Conservation (phyloP, 64 coral and sea anemone genomes). For the Actinia equina region DNA sequence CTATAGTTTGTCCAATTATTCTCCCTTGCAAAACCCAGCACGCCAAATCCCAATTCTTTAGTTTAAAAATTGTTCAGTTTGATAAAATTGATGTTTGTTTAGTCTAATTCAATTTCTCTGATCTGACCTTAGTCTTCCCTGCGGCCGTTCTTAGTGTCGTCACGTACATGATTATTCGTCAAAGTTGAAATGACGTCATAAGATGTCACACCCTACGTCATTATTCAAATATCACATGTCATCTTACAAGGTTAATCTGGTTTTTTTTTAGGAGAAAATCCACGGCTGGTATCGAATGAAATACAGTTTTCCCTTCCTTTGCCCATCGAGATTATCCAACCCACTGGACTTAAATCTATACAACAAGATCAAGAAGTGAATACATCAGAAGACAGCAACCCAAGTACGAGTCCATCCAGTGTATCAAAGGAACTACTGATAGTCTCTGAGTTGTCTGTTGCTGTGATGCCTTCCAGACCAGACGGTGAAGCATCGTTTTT, state of each 20-base stretch:
- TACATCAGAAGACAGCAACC: neutral
- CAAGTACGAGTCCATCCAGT: neutral
- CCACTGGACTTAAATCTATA: neutral
- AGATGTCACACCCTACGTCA: too few relatives aligned
- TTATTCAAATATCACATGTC: too few relatives aligned
- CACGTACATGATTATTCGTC: too few relatives aligned
- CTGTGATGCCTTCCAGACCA: neutral
- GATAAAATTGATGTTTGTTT: too few relatives aligned
- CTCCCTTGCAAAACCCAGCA: too few relatives aligned
- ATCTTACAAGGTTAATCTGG: neutral
- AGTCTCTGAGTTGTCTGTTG: conserved; percentile 27
- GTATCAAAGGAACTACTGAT: conserved; percentile 45
- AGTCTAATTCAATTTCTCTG: too few relatives aligned
- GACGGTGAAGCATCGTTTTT: neutral
- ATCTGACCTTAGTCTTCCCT: too few relatives aligned
- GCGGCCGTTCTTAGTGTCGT: too few relatives aligned
- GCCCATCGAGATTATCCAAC: conserved; percentile 12
- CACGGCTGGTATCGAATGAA: conserved; percentile 68
- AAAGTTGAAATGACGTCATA: too few relatives aligned
- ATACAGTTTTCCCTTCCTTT: conserved; percentile 74
- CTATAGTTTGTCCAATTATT: too few relatives aligned
- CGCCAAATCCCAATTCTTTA: too few relatives aligned
- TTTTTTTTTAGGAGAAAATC: conserved; percentile 25
- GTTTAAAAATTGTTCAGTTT: too few relatives aligned
- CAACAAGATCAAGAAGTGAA: neutral